Percentiles rank a stretch among this genome's conserved stretches.
Conservation (phyloP, 1,140 invertebrate genomes). For the Hyles euphorbiae region DNA sequence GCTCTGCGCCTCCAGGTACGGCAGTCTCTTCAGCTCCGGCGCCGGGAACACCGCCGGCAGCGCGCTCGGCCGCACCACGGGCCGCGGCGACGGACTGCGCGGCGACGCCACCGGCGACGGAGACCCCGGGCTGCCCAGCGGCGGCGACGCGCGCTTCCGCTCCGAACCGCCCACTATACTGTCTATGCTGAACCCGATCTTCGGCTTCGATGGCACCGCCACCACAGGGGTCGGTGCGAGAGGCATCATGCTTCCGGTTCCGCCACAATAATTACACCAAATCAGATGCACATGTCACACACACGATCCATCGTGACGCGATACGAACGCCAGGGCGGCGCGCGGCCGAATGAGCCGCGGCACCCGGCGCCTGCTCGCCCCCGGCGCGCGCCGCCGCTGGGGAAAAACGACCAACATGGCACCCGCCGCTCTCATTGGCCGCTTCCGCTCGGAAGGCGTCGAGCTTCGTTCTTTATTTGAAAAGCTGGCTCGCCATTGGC, state of each 20-base stretch:
- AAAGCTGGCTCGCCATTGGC: conserved; percentile 39
- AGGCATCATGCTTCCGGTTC: conserved; percentile 85
- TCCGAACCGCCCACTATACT: conserved; percentile 88
- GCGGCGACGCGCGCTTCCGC: conserved; percentile 61
- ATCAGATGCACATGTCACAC: conserved; percentile 65
- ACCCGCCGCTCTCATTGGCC: conserved; percentile 44
- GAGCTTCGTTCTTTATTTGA: conserved; percentile 40
- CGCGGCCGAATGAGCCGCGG: conserved; percentile 61
- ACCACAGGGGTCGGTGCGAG: conserved; percentile 91
- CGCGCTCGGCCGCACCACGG: conserved; percentile 73
- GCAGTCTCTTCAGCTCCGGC: conserved; percentile 79
- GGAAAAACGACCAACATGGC: conserved; percentile 54
- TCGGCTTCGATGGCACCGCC: conserved; percentile 90
- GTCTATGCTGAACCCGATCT: conserved; percentile 96
- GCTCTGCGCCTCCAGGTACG: conserved; percentile 74
- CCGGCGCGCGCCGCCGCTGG: conserved; percentile 24
- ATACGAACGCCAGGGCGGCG: conserved; percentile 67
- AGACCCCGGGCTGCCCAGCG: conserved; percentile 71
- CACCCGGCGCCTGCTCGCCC: conserved; percentile 29
- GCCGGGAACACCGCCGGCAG: conserved; percentile 76
- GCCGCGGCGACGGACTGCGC: conserved; percentile 71
- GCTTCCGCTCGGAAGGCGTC: conserved; percentile 33
- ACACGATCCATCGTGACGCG: conserved; percentile 69
- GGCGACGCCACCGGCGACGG: conserved; percentile 66
- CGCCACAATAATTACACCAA: conserved; percentile 61